Evolutionary conservation across 2,113 vertebrate genomes (phyloP).

Genomic region (Indicator maculatus): DNA sequence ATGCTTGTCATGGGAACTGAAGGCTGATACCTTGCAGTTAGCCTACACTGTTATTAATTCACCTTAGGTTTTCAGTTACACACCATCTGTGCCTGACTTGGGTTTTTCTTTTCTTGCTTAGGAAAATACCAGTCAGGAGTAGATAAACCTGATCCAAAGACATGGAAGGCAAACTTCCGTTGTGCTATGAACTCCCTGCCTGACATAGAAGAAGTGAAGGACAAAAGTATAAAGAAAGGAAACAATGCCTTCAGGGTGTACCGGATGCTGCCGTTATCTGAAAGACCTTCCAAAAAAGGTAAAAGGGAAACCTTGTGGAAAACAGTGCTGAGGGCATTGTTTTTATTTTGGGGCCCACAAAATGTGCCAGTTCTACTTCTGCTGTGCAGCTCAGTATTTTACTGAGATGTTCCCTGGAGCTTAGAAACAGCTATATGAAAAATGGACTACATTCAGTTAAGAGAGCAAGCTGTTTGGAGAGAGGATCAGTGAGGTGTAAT

Average conservation of each 20-base stretch:
- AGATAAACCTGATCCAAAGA: slow-evolving; percentile 90
- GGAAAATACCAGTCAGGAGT: slow-evolving; percentile 88
- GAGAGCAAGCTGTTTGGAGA: background rate
- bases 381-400: background rate
- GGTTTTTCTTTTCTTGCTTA: slow-evolving; percentile 52
- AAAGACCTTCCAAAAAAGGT: slow-evolving; percentile 93
- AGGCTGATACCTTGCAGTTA: background rate
- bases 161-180: slow-evolving; percentile 91
- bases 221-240: slow-evolving; percentile 95
- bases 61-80: background rate
- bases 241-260: slow-evolving; percentile 98
- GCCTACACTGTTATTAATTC: background rate
- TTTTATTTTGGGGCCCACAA: background rate
- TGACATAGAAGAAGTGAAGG: slow-evolving; percentile 92
- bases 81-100: background rate
- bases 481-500: background rate
- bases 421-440: background rate
- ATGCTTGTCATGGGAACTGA: background rate
- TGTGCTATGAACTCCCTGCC: slow-evolving; percentile 92
- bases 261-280: slow-evolving; percentile 89
- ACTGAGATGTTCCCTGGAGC: background rate
- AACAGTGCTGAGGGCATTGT: background rate
- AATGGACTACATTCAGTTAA: background rate
- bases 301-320: background rate
- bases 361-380: background rate